These are phyloP conservation scores for Chaenodraco wilsoni DNA, from an alignment of 2,797 vertebrate species.

Conservation along the genomic window DNA sequence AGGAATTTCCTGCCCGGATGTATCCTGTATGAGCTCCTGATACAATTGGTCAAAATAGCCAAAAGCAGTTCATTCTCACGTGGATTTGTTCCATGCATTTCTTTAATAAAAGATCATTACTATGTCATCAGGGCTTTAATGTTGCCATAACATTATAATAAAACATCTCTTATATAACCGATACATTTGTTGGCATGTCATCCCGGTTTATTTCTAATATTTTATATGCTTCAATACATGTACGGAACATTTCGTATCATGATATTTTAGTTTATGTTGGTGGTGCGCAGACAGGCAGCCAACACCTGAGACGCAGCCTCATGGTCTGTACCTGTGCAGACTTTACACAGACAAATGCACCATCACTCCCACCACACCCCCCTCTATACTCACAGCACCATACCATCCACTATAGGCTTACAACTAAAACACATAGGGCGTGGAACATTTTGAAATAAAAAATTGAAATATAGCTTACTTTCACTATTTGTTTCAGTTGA, in stretches of 20 bases:
- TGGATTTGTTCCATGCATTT: background rate
- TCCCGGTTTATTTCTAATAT: background rate
- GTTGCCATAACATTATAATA: background rate
- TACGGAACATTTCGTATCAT: background rate
- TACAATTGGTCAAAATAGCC: background rate
- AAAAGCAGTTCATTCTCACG: background rate
- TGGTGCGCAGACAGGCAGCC: conserved; percentile 33
- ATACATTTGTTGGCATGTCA: background rate
- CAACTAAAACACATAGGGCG: background rate
- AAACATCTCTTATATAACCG: background rate
- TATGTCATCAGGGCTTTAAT: background rate
- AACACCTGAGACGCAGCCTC: conserved; percentile 68
- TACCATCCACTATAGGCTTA: conserved; percentile 9
- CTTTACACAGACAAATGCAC: conserved; percentile 39
- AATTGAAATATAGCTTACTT: background rate
- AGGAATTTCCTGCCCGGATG: conserved; percentile 64
- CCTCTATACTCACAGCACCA: conserved; percentile 1
- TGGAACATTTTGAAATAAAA: background rate
- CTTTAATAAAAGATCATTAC: background rate
- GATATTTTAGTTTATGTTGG: conserved; percentile 14
- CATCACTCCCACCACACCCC: conserved; percentile 15
- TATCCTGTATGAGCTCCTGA: conserved; percentile 20
- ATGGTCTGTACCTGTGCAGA: conserved; percentile 59
- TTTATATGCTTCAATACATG: background rate
- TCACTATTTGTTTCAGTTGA: background rate